phyloP scores from a whole-genome alignment of 2,113 vertebrate genomes.

The Prionailurus viverrinus region DNA sequence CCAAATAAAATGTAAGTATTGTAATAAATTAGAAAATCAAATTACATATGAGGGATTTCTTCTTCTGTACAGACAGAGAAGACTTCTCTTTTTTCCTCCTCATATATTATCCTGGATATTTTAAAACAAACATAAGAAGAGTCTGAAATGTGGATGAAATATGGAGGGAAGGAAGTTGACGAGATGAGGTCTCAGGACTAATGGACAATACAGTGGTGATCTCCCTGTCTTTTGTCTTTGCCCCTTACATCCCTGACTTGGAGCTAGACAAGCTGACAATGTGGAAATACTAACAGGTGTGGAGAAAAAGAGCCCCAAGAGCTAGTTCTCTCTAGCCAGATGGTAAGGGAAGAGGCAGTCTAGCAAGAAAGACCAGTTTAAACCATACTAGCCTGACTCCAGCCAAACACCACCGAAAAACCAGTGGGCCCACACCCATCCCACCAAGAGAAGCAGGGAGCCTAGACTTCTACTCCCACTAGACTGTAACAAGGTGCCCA shows the following conservation, averaged over 20 bases:
- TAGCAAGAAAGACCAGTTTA: neutral
- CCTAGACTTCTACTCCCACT: neutral
- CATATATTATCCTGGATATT: neutral
- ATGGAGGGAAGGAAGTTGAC: neutral
- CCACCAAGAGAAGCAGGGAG: neutral
- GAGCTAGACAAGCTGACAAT: neutral
- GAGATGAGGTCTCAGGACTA: accelerated
- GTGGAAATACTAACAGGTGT: neutral
- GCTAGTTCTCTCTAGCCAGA: neutral
- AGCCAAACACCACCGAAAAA: neutral
- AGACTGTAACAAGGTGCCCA: accelerated
- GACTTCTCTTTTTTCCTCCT: neutral
- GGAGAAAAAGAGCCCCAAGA: neutral
- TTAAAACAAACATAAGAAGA: neutral
- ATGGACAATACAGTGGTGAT: neutral
- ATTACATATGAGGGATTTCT: neutral
- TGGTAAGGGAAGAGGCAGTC: neutral
- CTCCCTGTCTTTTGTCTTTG: neutral
- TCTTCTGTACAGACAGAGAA: neutral
- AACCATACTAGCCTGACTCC: neutral
- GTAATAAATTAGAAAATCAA: neutral
- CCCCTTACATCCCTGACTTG: neutral
- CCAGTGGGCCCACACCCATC: neutral
- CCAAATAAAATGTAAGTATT: neutral
- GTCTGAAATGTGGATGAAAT: neutral